Base-by-base conservation (phyloP, 1,140 invertebrate species). In the Euwallacea similis region DNA sequence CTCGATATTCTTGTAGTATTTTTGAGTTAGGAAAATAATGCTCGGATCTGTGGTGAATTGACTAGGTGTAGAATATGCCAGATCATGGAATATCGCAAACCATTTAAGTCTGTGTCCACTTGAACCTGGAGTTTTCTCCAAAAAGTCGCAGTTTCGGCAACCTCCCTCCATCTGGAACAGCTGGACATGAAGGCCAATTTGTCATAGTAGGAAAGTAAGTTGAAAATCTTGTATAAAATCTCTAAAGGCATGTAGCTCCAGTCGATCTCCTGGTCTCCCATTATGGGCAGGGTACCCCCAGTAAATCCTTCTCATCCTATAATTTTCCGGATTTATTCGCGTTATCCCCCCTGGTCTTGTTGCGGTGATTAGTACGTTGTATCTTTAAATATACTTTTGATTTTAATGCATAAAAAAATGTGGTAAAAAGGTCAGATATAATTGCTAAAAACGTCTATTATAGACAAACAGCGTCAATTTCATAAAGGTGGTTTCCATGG, bases 61-160 rank as follows among this genome's bases (percentile, higher is more conserved):
- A 43, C 16, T n/a, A 64, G n/a, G 7, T 55, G 54, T 33, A 7
- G 13, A 42, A 15, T 42, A 8, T 13, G 13, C n/a, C 15, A 55
- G 7, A 55, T 42, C 11, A 15, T 41, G 33, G 44, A 42, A 21
- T n/a, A 43, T 13, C 15, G 16, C 42, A 15, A 59, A 76, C 75
- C 71, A 47, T 72, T 62, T 21, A 77, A 71, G 16, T 77, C 76
- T 16, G 44, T 44, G 16, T 77, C 76, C 15, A 77, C 58, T 44
- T 70, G 59, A 1, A 78, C 70, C n/a, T 69, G 43, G 42, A 78
- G 66, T 15, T 63, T 72, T 63, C 72, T 74, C 76, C 76, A 78
- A 13, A 76, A 64, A 4, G 47, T 33, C 6, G 56, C 33, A 3
- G 68, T 59, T 15, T 74, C 65, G 3, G 74, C 42, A 9, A 72